phyloP scores from a whole-genome alignment of 2,888 invertebrate species.

The Anodontia alba region DNA sequence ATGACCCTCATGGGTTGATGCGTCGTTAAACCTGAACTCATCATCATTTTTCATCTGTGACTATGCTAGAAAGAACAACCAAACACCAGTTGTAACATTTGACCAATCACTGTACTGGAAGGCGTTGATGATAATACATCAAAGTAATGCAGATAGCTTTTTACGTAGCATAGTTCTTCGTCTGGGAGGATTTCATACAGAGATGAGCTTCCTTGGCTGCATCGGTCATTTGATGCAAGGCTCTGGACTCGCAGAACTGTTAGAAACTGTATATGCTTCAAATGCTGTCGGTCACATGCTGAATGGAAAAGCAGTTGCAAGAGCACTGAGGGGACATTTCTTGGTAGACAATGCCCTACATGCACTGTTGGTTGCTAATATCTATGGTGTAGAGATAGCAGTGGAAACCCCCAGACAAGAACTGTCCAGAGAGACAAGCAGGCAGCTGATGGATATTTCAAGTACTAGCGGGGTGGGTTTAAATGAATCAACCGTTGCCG shows the following conservation, averaged over 20 bases:
- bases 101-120: constrained; percentile 65
- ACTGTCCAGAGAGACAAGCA: background rate
- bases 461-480: background rate
- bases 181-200: constrained; percentile 49
- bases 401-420: background rate
- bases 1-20: too few relatives aligned
- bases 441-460: background rate
- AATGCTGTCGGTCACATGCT: constrained; percentile 63
- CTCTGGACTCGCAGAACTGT: constrained; percentile 61
- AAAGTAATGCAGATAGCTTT: constrained; percentile 26
- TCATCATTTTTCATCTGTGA: background rate
- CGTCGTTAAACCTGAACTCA: too few relatives aligned
- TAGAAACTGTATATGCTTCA: constrained; percentile 60
- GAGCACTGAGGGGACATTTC: constrained; percentile 60
- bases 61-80: constrained; percentile 3
- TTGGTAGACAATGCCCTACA: constrained; percentile 49
- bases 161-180: constrained; percentile 41
- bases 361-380: constrained; percentile 1
- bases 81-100: constrained; percentile 56
- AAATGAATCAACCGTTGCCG: background rate
- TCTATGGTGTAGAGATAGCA: background rate
- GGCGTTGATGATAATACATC: constrained; percentile 33
- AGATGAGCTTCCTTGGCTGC: constrained; percentile 64
- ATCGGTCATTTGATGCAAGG: constrained; percentile 64
- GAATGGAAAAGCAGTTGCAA: constrained; percentile 58